Conservation (phyloP, 1,140 invertebrate genomes). For the Asobara japonica region DNA sequence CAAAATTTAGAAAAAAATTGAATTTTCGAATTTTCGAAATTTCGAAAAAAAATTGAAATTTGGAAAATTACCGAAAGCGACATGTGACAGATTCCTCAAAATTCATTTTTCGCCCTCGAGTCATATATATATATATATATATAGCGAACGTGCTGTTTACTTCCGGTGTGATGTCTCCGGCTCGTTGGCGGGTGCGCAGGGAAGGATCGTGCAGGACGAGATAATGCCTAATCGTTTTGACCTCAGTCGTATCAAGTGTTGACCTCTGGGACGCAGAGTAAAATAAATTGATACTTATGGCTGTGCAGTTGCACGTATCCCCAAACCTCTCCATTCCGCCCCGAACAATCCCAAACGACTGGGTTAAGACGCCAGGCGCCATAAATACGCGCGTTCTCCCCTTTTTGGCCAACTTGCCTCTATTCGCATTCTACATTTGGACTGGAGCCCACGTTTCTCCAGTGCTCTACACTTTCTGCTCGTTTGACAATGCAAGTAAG, state of each 20-base stretch:
- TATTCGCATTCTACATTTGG: conserved; percentile 32
- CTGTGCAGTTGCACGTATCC: neutral
- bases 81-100: too few species aligned
- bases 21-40: too few species aligned
- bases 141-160: neutral
- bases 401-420: neutral
- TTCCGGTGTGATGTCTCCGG: neutral
- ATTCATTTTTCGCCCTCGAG: too few species aligned
- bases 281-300: neutral
- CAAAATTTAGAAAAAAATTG: too few species aligned
- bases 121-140: too few species aligned
- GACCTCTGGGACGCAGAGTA: neutral
- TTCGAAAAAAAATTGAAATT: too few species aligned
- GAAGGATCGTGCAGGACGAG: conserved; percentile 8
- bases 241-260: neutral
- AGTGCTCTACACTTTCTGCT: conserved; percentile 12
- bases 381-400: conserved; percentile 44
- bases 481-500: neutral
- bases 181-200: neutral
- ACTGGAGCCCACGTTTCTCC: conserved; percentile 28
- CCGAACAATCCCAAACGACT: conserved; percentile 27
- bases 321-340: conserved; percentile 1
- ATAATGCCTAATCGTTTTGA: conserved; percentile 7
- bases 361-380: conserved; percentile 45
- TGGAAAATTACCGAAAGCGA: too few species aligned